Conservation (phyloP, 64 coral and sea anemone species). For the Montipora cactus region DNA sequence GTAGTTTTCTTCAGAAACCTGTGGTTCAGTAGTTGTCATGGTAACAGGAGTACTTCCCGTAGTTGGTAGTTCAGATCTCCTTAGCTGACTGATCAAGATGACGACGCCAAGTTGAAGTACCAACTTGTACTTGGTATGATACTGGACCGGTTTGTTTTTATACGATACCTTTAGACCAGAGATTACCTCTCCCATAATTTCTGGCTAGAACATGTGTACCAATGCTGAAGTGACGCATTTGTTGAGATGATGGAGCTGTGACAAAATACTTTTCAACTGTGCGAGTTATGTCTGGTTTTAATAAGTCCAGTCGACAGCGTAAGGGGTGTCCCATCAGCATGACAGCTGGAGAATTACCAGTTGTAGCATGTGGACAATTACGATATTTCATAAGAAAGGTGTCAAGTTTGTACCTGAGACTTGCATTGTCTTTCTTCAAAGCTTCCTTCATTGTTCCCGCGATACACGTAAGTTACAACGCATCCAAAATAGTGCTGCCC, state of each 20-base stretch:
- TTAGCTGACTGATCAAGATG: constrained; percentile 65
- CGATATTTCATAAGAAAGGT: neutral
- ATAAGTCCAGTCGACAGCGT: constrained; percentile 39
- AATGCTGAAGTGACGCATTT: constrained; percentile 50
- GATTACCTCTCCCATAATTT: constrained; percentile 64
- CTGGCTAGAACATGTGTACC: constrained; percentile 51
- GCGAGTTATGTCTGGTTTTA: constrained; percentile 53
- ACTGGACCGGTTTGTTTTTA: constrained; percentile 45
- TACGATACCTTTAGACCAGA: constrained; percentile 35
- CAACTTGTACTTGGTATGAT: constrained; percentile 55
- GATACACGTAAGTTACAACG: neutral
- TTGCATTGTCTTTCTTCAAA: constrained; percentile 13
- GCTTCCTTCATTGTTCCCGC: neutral
- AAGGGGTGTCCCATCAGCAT: neutral
- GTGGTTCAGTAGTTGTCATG: neutral
- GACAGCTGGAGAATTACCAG: too few relatives aligned
- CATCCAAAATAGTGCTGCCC: too few relatives aligned
- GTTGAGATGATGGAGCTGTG: constrained; percentile 37
- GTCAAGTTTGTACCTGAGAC: neutral
- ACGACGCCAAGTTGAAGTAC: constrained; percentile 23
- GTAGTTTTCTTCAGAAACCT: neutral
- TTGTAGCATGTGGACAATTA: too few relatives aligned
- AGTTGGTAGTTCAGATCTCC: constrained; percentile 32
- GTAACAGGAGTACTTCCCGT: neutral
- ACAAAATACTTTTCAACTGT: constrained; percentile 11